phyloP scores from a whole-genome alignment of 2,113 vertebrate species.

The Tragulus kanchil region DNA sequence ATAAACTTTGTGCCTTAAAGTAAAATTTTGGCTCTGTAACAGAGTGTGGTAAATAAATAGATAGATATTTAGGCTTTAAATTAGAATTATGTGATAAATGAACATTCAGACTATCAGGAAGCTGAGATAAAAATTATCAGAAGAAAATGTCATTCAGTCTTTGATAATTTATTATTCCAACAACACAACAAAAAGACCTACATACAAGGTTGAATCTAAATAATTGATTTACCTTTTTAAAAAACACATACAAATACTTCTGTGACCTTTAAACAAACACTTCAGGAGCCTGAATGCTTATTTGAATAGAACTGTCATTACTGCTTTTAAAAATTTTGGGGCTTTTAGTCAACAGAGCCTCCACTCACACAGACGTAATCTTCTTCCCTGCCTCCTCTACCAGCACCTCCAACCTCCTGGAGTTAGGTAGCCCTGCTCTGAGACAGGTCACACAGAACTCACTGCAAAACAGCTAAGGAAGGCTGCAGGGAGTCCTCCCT shows the following conservation, averaged over 20 bases:
- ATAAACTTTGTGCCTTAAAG: background rate
- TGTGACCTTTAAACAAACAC: background rate
- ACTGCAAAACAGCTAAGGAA: accelerated
- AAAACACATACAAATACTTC: slow-evolving; percentile 29
- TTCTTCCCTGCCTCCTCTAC: accelerated
- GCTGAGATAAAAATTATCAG: slow-evolving; percentile 2
- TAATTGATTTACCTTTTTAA: slow-evolving; percentile 37
- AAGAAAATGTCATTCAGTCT: background rate
- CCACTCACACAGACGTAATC: background rate
- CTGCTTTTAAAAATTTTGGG: slow-evolving; percentile 41
- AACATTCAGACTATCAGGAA: slow-evolving; percentile 2
- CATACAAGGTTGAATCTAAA: background rate
- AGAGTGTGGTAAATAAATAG: background rate
- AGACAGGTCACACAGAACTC: background rate
- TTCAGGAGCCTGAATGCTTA: background rate
- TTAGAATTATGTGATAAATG: slow-evolving; percentile 15
- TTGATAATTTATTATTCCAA: slow-evolving; percentile 50
- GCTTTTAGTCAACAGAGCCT: background rate
- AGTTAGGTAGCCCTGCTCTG: background rate
- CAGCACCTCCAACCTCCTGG: background rate
- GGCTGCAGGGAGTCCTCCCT: background rate
- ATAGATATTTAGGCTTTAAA: background rate
- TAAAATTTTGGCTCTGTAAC: background rate
- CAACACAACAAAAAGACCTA: slow-evolving; percentile 14
- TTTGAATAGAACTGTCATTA: slow-evolving; percentile 11